These are phyloP conservation scores for Ypsolopha sequella DNA, from an alignment of 2,888 invertebrate genomes.

Conservation along the genomic window DNA sequence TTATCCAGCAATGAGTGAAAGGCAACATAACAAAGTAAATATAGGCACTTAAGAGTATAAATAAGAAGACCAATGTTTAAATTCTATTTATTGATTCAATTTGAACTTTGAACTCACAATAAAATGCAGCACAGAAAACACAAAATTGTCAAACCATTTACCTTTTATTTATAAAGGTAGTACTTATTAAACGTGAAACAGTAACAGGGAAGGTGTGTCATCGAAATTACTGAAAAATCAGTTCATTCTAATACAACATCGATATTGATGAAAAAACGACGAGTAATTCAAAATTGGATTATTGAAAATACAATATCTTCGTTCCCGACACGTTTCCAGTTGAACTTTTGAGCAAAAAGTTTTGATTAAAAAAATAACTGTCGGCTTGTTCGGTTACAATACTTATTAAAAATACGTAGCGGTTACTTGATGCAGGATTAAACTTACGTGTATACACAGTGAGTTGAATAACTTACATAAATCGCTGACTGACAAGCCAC, in stretches of 20 bases:
- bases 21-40: neutral
- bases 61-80: conserved; percentile 57
- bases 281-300: conserved; percentile 22
- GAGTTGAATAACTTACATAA: conserved; percentile 47
- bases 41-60: conserved; percentile 12
- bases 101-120: conserved; percentile 71
- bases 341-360: conserved; percentile 62
- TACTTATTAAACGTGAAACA: conserved; percentile 35
- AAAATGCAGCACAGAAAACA: conserved; percentile 69
- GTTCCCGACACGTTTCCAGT: conserved; percentile 42
- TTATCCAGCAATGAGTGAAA: too few species aligned
- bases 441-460: conserved; percentile 64
- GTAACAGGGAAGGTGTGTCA: conserved; percentile 32
- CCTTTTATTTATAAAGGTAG: neutral
- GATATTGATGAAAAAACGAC: conserved; percentile 33
- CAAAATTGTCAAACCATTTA: conserved; percentile 34
- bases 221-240: conserved; percentile 34
- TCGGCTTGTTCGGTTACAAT: conserved; percentile 43
- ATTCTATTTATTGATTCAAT: conserved; percentile 70
- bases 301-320: conserved; percentile 20
- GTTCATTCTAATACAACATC: conserved; percentile 44
- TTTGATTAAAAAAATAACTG: conserved; percentile 59
- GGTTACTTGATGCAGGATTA: conserved; percentile 54
- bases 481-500: conserved; percentile 51
- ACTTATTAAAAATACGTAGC: conserved; percentile 52